Percentiles rank a stretch among this genome's conserved stretches.
phyloP scores from a whole-genome alignment of 2,797 vertebrate species.

The Sorex maritimensis region DNA sequence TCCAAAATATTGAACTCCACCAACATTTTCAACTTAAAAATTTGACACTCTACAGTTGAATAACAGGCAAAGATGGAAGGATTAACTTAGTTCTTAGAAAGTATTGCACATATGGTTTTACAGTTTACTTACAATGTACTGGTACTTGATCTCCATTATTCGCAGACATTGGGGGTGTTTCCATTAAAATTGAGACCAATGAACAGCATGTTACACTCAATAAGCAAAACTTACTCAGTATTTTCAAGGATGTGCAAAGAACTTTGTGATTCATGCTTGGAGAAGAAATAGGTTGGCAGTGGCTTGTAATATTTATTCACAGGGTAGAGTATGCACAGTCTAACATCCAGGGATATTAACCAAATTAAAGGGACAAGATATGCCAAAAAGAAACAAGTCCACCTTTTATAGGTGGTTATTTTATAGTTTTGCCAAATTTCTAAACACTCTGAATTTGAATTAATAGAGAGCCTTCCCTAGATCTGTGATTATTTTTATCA shows the following conservation, averaged over 20 bases:
- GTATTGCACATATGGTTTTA: neutral
- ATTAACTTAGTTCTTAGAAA: neutral
- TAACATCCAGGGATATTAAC: neutral
- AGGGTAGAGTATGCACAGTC: neutral
- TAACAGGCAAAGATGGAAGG: neutral
- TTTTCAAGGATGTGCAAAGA: neutral
- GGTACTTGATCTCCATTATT: neutral
- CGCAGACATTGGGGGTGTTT: neutral
- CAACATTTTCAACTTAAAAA: constrained; percentile 4
- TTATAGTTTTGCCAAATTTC: neutral
- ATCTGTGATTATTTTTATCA: neutral
- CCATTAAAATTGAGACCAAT: neutral
- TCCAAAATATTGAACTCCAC: neutral
- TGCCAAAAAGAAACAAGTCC: neutral
- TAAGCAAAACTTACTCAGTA: neutral
- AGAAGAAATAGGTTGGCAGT: neutral
- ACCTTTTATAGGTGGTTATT: neutral
- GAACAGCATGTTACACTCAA: neutral
- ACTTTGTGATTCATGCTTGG: neutral
- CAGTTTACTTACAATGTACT: neutral
- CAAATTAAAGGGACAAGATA: no score
- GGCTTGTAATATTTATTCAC: no score
- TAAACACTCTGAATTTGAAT: neutral
- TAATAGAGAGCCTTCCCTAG: neutral
- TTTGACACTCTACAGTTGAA: constrained; percentile 22